Percentiles rank a stretch among this genome's conserved stretches.
Conservation (phyloP, 2,113 vertebrate genomes). For the Aspiorhynchus laticeps region DNA sequence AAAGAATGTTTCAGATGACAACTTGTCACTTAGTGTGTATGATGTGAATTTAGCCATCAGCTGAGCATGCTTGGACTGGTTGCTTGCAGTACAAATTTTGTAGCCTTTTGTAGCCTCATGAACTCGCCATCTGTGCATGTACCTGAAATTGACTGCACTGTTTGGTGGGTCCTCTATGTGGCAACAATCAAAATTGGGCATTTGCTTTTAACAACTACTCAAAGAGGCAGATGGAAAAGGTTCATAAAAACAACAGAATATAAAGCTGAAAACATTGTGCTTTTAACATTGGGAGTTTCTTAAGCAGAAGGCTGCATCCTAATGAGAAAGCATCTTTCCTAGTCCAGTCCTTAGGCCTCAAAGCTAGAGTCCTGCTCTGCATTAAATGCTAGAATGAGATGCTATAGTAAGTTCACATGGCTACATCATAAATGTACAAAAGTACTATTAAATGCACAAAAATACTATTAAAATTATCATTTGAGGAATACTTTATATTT, state of each 20-base stretch:
- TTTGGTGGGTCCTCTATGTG: background rate
- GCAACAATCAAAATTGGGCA: background rate
- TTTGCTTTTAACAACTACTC: background rate
- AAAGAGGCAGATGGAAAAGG: background rate
- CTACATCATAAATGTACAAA: background rate
- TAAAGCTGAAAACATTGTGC: no score
- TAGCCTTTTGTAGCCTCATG: background rate
- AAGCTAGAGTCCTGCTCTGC: background rate
- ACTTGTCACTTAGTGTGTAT: background rate
- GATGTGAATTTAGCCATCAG: background rate
- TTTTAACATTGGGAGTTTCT: background rate
- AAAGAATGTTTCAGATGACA: background rate
- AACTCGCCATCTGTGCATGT: background rate
- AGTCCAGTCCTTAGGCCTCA: background rate
- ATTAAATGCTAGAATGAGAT: background rate
- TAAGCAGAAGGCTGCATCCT: background rate
- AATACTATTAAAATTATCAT: no score
- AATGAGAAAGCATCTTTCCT: background rate
- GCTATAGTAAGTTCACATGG: background rate
- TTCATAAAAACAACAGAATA: background rate
- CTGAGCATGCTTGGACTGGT: background rate
- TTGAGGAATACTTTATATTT: no score
- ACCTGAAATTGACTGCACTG: background rate
- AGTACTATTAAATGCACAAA: no score
- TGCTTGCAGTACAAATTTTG: background rate